These are phyloP conservation scores for Rhyacophila evoluta DNA, from an alignment of 2,888 invertebrate species.

Conservation along the genomic window DNA sequence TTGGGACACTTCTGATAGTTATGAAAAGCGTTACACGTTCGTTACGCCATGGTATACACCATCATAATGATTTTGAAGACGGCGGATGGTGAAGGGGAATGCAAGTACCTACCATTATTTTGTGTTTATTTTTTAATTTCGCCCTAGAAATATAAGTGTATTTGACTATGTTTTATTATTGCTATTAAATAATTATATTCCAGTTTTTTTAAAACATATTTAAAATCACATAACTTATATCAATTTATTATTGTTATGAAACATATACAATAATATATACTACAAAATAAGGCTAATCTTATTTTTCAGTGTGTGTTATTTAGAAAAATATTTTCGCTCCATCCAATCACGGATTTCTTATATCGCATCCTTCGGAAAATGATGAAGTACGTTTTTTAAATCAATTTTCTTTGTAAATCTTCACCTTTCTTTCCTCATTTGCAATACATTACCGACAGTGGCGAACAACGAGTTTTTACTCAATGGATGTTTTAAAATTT, in stretches of 20 bases:
- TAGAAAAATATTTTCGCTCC: not conserved
- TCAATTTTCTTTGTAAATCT: constrained; percentile 18
- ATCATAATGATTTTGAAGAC: too few species aligned
- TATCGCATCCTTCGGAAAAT: not conserved
- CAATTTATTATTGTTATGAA: not conserved
- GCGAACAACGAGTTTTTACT: not conserved
- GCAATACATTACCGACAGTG: not conserved
- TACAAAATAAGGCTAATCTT: not conserved
- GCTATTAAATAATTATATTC: not conserved
- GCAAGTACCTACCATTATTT: too few species aligned
- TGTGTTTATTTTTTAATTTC: too few species aligned
- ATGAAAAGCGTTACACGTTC: too few species aligned
- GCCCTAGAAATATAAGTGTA: too few species aligned
- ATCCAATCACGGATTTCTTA: not conserved
- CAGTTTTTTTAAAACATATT: not conserved
- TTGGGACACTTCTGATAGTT: too few species aligned
- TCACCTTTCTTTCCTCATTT: constrained; percentile 6
- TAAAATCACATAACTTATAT: not conserved
- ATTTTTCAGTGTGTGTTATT: not conserved
- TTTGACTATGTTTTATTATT: too few species aligned
- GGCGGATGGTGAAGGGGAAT: too few species aligned
- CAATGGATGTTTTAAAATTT: too few species aligned
- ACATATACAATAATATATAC: not conserved
- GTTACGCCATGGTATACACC: too few species aligned
- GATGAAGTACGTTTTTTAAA: not conserved